These are phyloP conservation scores for Parus major DNA, from an alignment of 2,113 vertebrate species.

Conservation along the genomic window DNA sequence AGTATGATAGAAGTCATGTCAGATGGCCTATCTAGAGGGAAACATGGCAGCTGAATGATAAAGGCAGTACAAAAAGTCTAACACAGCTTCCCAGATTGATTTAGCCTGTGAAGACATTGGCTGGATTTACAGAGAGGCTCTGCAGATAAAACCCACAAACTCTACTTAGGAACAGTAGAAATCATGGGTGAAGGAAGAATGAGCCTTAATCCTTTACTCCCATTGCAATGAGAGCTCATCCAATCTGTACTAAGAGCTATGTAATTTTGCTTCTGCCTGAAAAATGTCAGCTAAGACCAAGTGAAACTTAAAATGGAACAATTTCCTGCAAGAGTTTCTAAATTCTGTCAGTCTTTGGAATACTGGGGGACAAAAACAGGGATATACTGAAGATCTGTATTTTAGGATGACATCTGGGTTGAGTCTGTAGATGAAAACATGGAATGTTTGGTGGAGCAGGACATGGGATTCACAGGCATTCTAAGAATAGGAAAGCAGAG, in stretches of 20 bases:
- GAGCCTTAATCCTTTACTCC: not conserved
- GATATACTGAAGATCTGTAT: not conserved
- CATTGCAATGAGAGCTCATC: not conserved
- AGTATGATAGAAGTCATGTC: not conserved
- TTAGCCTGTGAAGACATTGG: slow-evolving; percentile 40
- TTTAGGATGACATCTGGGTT: not conserved
- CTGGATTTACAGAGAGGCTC: slow-evolving; percentile 12
- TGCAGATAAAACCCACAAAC: not conserved
- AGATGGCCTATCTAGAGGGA: not conserved
- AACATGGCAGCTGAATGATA: slow-evolving; percentile 58
- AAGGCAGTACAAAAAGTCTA: slow-evolving; percentile 45
- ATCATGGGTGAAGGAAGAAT: not conserved
- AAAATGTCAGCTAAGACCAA: not conserved
- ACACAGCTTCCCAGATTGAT: slow-evolving; percentile 47
- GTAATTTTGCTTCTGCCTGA: not conserved
- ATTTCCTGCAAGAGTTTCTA: not conserved
- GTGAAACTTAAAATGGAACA: slow-evolving; percentile 3
- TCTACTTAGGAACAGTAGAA: not conserved
- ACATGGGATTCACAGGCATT: not conserved
- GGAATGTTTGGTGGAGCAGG: not conserved
- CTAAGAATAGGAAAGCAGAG: not conserved
- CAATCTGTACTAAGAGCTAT: not conserved
- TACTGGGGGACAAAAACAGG: not conserved
- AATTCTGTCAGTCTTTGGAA: not conserved
- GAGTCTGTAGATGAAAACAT: not conserved